Evolutionary conservation across 2,797 vertebrate species (phyloP), one percentile per base, ranked within the genome.

Genomic region (Bryconaethiops microstoma): DNA sequence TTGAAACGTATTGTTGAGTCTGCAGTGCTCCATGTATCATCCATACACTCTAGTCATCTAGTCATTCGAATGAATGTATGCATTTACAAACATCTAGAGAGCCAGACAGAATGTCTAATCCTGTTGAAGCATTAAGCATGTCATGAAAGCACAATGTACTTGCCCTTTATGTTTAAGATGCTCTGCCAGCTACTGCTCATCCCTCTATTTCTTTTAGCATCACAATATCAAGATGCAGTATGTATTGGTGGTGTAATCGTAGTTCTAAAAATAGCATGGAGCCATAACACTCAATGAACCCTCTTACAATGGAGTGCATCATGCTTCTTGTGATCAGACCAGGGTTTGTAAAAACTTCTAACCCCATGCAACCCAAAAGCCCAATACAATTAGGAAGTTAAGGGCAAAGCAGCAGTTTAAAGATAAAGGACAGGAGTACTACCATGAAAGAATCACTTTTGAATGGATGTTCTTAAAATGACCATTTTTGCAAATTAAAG

Each of bases 201-300:
- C 87, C 52, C 57, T 63, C 59, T 85, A 7, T 42, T 88, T 88
- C 89, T 88, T 70, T 60, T 87, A 88, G 87, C 86, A 87, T 88
- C 88, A 88, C 80, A 75, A 86, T 67, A 83, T 75, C 88, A 88
- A 82, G 81, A 90, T 88, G 59, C 73, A 84, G 74, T 83, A 83
- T 60, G 72, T 74, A 83, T 59, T 65, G 67, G 54, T 76, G 35
- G 1, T 65, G 25, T 40, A 40, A 65, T 19, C 63, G 1, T 40
- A 16, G 63, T 54, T 70, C 88, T 85, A 90, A 89, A 91, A 90
- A 91, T 90, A 92, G 86, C 75, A 76, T 8, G 17, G 14, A 77
- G 59, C 23, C 74, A 85, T 89, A 65, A 35, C 62, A 4, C 29
- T 17, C 62, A 39, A 1, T 35, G 29, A 64, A 64, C 14, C 62